A percentile compares a stretch with the other conserved stretches of the same genome.
phyloP scores from a whole-genome alignment of 2,797 vertebrate species.

The Xenopus petersii region DNA sequence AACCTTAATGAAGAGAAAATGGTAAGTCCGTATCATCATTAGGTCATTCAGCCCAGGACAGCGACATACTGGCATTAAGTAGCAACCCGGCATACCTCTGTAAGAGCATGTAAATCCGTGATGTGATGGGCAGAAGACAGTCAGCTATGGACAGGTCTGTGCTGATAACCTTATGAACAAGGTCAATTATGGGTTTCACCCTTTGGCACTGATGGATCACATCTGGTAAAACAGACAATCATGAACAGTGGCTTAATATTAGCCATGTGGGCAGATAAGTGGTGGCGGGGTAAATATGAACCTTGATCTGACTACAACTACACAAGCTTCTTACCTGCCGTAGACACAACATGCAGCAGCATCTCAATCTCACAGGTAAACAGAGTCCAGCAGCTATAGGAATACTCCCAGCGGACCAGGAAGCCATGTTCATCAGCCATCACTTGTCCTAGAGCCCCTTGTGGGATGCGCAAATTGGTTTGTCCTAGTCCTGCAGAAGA shows the following conservation, averaged over 20 bases:
- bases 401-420: constrained; percentile 91
- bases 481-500: constrained; percentile 77
- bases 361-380: constrained; percentile 98
- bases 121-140: constrained; percentile 91
- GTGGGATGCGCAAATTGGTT: constrained; percentile 92
- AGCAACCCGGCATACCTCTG: constrained; percentile 74
- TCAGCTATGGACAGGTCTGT: constrained; percentile 92
- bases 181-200: constrained; percentile 91
- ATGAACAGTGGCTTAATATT: no score
- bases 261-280: no score
- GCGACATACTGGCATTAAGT: no score
- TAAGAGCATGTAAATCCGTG: constrained; percentile 94
- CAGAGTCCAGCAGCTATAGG: constrained; percentile 94
- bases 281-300: no score
- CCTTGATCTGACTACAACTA: not conserved
- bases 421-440: constrained; percentile 80
- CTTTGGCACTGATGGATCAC: constrained; percentile 89
- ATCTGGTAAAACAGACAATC: constrained; percentile 61
- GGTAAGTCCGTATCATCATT: not conserved
- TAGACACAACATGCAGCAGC: constrained; percentile 95
- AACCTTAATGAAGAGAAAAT: constrained; percentile 67
- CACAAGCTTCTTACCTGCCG: constrained; percentile 77
- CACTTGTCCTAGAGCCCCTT: constrained; percentile 87
- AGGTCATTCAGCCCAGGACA: no score
- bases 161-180: constrained; percentile 93